phyloP scores from a whole-genome alignment of 1,140 invertebrate species.

The Drosophila biarmipes region DNA sequence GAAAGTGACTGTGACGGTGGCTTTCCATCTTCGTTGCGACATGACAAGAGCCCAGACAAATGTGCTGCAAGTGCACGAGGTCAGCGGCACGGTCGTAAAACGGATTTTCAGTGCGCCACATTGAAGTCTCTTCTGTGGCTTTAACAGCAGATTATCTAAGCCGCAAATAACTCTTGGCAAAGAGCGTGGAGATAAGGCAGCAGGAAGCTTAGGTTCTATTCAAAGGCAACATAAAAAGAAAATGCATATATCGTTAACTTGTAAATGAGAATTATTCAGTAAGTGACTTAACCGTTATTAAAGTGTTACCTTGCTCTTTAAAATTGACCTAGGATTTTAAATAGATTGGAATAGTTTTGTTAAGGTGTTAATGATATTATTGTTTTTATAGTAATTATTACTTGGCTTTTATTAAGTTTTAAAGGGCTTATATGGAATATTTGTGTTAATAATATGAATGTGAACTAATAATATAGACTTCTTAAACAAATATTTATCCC shows the following conservation, averaged over 20 bases:
- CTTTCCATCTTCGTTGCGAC: constrained; percentile 57
- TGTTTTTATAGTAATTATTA: too few species aligned
- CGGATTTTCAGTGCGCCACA: constrained; percentile 29
- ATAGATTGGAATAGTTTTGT: too few species aligned
- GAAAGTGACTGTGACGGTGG: constrained; percentile 17
- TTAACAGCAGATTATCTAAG: constrained; percentile 35
- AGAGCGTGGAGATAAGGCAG: background rate
- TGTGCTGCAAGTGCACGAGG: constrained; percentile 55
- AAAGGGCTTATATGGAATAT: too few species aligned
- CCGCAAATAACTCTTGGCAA: constrained; percentile 17
- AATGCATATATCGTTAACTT: background rate
- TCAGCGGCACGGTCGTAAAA: constrained; percentile 48
- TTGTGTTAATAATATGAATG: too few species aligned
- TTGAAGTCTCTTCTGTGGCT: constrained; percentile 27
- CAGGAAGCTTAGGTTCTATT: background rate
- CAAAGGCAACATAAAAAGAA: background rate
- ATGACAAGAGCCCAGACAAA: constrained; percentile 52
- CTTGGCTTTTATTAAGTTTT: too few species aligned
- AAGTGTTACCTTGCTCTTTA: too few species aligned
- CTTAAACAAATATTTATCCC: too few species aligned
- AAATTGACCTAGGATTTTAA: too few species aligned
- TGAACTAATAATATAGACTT: too few species aligned
- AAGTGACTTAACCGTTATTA: too few species aligned
- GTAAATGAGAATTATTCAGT: background rate
- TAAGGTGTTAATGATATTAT: too few species aligned